These are phyloP conservation scores for Serilophus lunatus DNA, from an alignment of 2,113 vertebrate genomes.

Conservation along the genomic window DNA sequence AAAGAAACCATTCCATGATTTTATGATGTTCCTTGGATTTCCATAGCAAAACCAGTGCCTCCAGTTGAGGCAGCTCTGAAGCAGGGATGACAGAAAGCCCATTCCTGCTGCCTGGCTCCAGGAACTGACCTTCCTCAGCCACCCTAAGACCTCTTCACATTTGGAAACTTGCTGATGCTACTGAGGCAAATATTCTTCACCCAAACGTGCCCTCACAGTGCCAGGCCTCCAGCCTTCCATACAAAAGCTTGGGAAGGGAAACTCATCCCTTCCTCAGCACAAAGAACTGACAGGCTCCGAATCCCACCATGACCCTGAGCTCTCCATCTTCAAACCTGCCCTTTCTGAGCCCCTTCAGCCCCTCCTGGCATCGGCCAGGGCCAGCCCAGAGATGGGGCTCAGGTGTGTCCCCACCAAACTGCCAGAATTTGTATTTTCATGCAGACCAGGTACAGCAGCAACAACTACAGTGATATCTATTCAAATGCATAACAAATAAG, in stretches of 20 bases:
- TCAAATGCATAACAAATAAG: rapidly evolving
- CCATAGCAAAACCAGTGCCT: not conserved
- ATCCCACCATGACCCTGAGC: not conserved
- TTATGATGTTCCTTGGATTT: not conserved
- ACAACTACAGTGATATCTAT: rapidly evolving
- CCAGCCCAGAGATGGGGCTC: not conserved
- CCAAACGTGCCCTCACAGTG: rapidly evolving
- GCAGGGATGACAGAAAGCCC: not conserved
- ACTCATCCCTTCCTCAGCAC: not conserved
- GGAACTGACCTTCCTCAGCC: not conserved
- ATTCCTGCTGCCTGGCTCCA: not conserved
- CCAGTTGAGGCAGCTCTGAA: not conserved
- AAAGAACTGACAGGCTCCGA: rapidly evolving
- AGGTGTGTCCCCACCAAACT: rapidly evolving
- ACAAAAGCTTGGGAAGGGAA: not conserved
- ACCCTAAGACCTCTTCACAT: not conserved
- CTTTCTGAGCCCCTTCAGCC: too few species aligned
- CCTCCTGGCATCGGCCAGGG: not conserved
- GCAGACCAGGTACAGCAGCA: rapidly evolving
- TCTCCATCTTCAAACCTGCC: not conserved
- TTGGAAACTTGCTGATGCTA: not conserved
- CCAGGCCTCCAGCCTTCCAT: too few species aligned
- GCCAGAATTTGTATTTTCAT: not conserved
- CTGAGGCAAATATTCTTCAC: too few species aligned
- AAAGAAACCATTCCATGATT: not conserved